A percentile compares a stretch with the other conserved stretches of the same genome.
Evolutionary conservation across 2,797 vertebrate genomes (phyloP).

Genomic region (Dicrostonyx torquatus): DNA sequence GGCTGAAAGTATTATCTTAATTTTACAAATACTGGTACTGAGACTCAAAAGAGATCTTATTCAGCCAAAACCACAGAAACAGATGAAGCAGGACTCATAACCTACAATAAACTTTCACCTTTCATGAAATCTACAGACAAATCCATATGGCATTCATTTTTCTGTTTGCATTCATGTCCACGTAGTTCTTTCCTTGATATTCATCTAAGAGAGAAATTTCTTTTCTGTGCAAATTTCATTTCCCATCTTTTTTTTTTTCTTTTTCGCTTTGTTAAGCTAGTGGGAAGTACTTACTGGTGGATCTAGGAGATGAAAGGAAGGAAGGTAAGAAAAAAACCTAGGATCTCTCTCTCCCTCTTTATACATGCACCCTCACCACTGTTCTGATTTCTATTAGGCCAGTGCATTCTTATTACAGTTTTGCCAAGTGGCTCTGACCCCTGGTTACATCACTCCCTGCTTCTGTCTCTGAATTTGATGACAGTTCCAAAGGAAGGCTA

Average conservation of each 20-base stretch:
- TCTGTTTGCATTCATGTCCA: neutral
- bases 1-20: neutral
- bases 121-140: slow-evolving; percentile 12
- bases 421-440: neutral
- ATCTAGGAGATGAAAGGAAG: neutral
- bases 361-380: neutral
- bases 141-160: neutral
- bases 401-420: neutral
- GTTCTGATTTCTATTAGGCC: neutral
- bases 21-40: neutral
- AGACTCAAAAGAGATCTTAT: neutral
- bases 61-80: neutral
- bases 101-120: neutral
- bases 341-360: neutral
- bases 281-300: neutral
- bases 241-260: neutral
- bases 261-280: neutral
- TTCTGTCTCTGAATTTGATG: neutral
- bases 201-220: neutral
- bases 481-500: neutral
- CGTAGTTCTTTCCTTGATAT: neutral
- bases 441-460: accelerated
- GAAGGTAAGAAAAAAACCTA: neutral
- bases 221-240: neutral
- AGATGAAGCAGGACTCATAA: neutral